phyloP scores from a whole-genome alignment of 2,797 vertebrate genomes.

The Enteromius argenteus region DNA sequence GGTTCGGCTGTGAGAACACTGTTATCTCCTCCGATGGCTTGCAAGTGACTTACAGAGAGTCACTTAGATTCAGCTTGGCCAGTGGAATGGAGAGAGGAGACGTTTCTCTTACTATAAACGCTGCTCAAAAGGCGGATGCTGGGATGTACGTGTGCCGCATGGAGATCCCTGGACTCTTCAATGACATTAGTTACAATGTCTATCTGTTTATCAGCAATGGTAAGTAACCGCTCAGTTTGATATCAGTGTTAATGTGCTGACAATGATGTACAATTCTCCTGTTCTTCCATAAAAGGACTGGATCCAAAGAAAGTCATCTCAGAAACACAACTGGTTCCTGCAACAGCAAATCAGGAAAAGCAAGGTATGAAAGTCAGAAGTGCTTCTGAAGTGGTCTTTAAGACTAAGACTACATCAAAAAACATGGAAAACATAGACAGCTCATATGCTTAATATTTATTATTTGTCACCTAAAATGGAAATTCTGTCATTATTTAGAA shows the following conservation, averaged over 20 bases:
- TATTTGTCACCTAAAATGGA: too few relatives aligned
- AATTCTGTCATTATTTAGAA: not conserved
- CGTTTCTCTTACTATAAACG: constrained; percentile 78
- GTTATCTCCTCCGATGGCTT: constrained; percentile 73
- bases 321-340: constrained; percentile 15
- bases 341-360: constrained; percentile 25
- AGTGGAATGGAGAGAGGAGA: constrained; percentile 62
- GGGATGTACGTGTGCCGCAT: constrained; percentile 86
- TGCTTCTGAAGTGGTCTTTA: not conserved
- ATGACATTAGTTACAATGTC: constrained; percentile 71
- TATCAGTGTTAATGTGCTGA: not conserved
- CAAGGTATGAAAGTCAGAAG: constrained; percentile 37
- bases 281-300: constrained; percentile 32
- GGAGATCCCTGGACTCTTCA: constrained; percentile 76
- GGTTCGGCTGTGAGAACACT: constrained; percentile 68
- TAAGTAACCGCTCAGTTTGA: constrained; percentile 55
- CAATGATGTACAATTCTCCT: not conserved
- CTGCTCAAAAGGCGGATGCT: constrained; percentile 66
- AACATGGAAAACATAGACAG: not conserved
- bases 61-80: constrained; percentile 73
- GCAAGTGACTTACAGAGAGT: constrained; percentile 61
- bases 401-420: not conserved
- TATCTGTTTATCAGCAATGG: constrained; percentile 75
- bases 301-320: constrained; percentile 1
- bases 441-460: too few relatives aligned